Evolutionary conservation across 1,140 invertebrate species (phyloP), one percentile per base, ranked within the genome.

Genomic region (Drosophila ananassae): DNA sequence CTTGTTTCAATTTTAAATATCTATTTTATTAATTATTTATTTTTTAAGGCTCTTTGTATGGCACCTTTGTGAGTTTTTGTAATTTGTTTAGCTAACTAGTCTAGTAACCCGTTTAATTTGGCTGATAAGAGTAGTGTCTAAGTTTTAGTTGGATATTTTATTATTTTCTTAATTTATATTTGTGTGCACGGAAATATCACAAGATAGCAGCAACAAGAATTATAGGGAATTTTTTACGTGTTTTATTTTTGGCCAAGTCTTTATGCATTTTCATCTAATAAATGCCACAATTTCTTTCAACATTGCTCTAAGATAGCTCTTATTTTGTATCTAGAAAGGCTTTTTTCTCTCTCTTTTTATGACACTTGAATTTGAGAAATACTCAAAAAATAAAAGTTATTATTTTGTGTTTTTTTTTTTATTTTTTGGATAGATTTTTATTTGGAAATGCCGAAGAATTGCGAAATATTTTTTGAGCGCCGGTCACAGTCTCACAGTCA

Each of bases 231-330:
- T 90, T 90, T 85, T 90, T 90, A 69, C 89, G 83, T 57, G 89
- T 85, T 82, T 90, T 90, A 79, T 90, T 90, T 72, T 90, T 90
- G 73, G 89, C 72, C 69, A 90, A 61, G 73, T 90, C 80, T 76
- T 90, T 90, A 90, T 90, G 83, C 89, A 90, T 90, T 90, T 90
- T 90, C 82, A 90, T 90, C 66, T 79, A 63, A 55, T 85, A 68
- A 61, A 80, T 80, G 73, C 73, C 56, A 72, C 68, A 58, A 89
- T 79, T 79, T 63, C 34, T 41, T 79, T 47, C 28, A 34, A 63
- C 82, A 85, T 85, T 60, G 25, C 51, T 17, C 37, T 21, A 7
- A 6, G 2, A 44, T 17, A 34, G 46, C 37, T 53, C 56, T 25
- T 67, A 52, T 30, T 64, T 47, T 47, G 32, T 7, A 68, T 47